Conservation (phyloP, 2,113 vertebrate species). For the Lucifuga dentata region DNA sequence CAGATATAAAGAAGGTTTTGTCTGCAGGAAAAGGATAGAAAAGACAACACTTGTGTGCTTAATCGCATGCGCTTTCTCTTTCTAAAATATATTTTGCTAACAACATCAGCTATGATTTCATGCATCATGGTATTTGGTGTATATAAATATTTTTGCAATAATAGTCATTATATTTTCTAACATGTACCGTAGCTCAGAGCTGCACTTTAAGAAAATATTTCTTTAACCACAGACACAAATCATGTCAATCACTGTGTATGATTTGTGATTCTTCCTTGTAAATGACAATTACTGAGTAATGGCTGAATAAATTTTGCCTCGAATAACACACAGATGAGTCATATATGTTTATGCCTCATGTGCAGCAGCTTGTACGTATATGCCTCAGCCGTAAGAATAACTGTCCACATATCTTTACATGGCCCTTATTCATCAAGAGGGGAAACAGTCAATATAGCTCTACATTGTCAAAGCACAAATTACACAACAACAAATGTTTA, state of each 20-base stretch:
- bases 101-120: background rate
- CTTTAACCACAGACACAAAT: constrained; percentile 49
- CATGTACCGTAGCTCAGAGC: too few relatives aligned
- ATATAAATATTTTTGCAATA: too few relatives aligned
- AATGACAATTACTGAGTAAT: constrained; percentile 42
- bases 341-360: constrained; percentile 48
- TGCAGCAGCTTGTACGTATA: constrained; percentile 54
- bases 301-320: constrained; percentile 45
- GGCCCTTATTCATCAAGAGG: background rate
- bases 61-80: constrained; percentile 22
- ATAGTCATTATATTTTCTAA: too few relatives aligned
- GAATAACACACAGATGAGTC: constrained; percentile 60
- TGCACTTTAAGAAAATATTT: too few relatives aligned
- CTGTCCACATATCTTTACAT: background rate
- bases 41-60: background rate
- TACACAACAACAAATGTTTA: background rate
- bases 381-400: constrained; percentile 18
- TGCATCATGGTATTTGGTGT: background rate
- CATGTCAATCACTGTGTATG: constrained; percentile 30
- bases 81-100: constrained; percentile 23
- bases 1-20: constrained; percentile 61
- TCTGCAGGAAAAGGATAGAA: constrained; percentile 32
- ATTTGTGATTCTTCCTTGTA: constrained; percentile 56
- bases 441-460: too few relatives aligned
- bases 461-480: too few relatives aligned